These are phyloP conservation scores for Macrobrachium rosenbergii DNA, from an alignment of 1,140 invertebrate genomes.

Conservation along the genomic window DNA sequence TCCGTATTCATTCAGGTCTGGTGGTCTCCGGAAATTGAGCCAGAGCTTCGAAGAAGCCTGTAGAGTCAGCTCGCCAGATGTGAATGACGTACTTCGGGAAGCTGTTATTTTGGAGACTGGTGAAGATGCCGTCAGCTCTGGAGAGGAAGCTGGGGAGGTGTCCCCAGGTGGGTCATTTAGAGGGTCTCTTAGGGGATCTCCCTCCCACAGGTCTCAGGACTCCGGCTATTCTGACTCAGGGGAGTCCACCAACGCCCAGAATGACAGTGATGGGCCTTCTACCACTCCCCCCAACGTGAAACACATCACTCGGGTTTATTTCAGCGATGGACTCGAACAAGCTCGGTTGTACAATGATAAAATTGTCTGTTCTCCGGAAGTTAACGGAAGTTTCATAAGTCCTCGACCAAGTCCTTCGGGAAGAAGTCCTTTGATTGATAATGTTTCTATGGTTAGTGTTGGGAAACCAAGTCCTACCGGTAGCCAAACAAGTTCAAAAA, in stretches of 20 bases:
- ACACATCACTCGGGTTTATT: constrained; percentile 58
- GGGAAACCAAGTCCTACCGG: no score
- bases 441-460: no score
- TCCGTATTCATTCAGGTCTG: constrained; percentile 13
- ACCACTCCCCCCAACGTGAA: constrained; percentile 53
- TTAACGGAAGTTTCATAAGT: no score
- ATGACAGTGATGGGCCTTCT: constrained; percentile 52
- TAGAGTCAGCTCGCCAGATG: background rate
- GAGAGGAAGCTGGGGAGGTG: constrained; percentile 34
- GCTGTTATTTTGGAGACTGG: constrained; percentile 40
- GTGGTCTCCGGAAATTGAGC: constrained; percentile 17
- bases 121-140: constrained; percentile 33
- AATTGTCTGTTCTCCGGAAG: constrained; percentile 33
- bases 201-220: constrained; percentile 60
- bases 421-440: background rate
- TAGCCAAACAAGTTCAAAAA: no score
- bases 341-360: constrained; percentile 33
- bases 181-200: constrained; percentile 48
- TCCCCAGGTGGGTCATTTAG: constrained; percentile 42
- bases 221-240: constrained; percentile 64
- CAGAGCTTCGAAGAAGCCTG: constrained; percentile 8
- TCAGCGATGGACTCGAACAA: constrained; percentile 32
- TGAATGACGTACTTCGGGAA: background rate
- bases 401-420: background rate
- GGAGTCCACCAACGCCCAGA: constrained; percentile 58